These are phyloP conservation scores for Hypothenemus hampei DNA, from an alignment of 1,140 invertebrate species.

Conservation along the genomic window DNA sequence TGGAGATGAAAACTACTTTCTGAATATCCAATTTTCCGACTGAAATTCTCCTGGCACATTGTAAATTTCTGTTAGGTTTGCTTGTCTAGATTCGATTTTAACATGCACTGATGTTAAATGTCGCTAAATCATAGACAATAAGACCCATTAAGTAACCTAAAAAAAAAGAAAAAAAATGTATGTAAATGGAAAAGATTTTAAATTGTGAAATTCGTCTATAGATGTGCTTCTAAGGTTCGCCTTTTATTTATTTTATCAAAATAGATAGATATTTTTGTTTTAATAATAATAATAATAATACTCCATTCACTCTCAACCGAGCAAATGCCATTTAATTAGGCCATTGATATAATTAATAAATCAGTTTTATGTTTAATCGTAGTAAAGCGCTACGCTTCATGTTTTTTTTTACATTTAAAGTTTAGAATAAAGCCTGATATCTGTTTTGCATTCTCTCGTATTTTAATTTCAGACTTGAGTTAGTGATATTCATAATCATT, in stretches of 20 bases:
- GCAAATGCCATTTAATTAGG: conserved; percentile 22
- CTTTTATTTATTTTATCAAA: conserved; percentile 21
- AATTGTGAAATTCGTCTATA: conserved; percentile 19
- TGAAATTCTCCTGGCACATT: conserved; percentile 8
- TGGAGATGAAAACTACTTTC: conserved; percentile 27
- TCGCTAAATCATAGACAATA: conserved; percentile 25
- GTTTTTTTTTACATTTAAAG: no score
- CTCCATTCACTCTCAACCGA: conserved; percentile 12
- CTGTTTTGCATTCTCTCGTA: no score
- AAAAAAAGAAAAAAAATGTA: conserved; percentile 26
- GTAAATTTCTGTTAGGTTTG: conserved; percentile 18
- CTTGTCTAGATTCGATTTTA: conserved; percentile 14
- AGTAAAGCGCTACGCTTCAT: no score
- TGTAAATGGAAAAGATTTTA: conserved; percentile 20
- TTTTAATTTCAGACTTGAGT: no score
- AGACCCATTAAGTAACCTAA: conserved; percentile 20
- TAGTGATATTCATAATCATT: no score
- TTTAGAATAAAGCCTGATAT: no score
- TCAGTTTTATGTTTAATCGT: conserved; percentile 1
- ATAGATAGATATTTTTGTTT: background rate
- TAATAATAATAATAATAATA: conserved; percentile 5
- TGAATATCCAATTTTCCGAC: no score
- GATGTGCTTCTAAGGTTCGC: conserved; percentile 10
- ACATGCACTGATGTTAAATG: conserved; percentile 22
- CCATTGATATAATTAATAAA: conserved; percentile 16